These are phyloP conservation scores for Apodemus speciosus DNA, from an alignment of 2,113 vertebrate genomes.

Conservation along the genomic window DNA sequence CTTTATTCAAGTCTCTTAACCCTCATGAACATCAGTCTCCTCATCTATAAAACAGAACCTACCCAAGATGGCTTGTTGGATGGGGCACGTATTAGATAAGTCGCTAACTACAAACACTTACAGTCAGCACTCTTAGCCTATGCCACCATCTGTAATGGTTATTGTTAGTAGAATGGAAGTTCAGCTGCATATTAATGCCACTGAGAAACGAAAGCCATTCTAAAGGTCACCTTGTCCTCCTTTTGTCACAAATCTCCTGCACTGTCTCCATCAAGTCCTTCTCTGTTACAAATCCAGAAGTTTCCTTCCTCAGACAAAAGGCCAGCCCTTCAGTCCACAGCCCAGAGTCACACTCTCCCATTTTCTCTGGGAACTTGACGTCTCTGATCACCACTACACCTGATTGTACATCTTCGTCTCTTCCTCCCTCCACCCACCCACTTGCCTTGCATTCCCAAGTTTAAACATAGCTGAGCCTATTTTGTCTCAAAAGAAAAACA, in stretches of 20 bases:
- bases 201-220: neutral
- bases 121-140: neutral
- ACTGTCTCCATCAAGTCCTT: neutral
- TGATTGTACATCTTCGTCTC: neutral
- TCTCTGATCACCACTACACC: no score
- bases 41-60: conserved; percentile 1
- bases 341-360: neutral
- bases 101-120: neutral
- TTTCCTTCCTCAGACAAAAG: neutral
- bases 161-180: neutral
- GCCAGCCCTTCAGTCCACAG: neutral
- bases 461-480: neutral
- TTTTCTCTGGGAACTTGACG: neutral
- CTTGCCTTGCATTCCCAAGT: neutral
- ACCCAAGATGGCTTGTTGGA: no score
- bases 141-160: no score
- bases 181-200: neutral
- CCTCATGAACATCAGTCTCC: neutral
- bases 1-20: neutral
- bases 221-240: neutral
- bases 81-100: neutral
- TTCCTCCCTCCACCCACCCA: neutral
- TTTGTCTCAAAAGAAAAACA: conserved; percentile 8
- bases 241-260: neutral
- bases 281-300: neutral